Evolutionary conservation across 2,113 vertebrate genomes (phyloP), one percentile per base, ranked within the genome.

Genomic region (Paradoxurus hermaphroditus): DNA sequence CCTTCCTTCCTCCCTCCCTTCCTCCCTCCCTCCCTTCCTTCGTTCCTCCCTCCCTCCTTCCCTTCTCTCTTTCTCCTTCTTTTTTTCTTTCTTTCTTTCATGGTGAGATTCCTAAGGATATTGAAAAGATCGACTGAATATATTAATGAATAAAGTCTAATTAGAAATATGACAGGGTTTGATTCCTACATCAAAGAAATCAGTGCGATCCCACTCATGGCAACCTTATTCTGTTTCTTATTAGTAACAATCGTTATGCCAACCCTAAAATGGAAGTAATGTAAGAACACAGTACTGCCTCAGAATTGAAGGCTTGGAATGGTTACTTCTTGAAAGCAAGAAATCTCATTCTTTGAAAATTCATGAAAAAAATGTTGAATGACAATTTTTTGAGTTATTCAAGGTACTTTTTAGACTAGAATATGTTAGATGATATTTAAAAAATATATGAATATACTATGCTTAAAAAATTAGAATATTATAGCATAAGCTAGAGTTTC

Each of bases 341-440:
- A 78, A 67, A 79, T 84, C 31, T 72, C 25, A 44, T 95, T 91
- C 70, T 92, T 91, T 79, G n/a, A 95, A 89, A 94, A 90, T 86
- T 92, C 34, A 67, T 49, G 44, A 77, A 56, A 91, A 88, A 46
- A 56, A 56, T 67, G 11, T 70, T 97, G 51, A 85, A 44, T 8
- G n/a, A 59, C 7, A 18, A 10, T 36, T 75, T 93, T 51, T 68
- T 82, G 75, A 53, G 9, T 95, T 95, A 23, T 41, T 79, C 93
- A 59, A 62, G 18, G 16, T 79, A 27, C 41, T 89, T 14, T 90
- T 90, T 87, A 90, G 59, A 70, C 23, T 14, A 91, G 34, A 93
- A 77, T 81, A 29, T 87, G 44, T 27, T 70, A 41, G 34, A 53
- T 41, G 27, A 82, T 93, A 82, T 93, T 62, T 79, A 27, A 41